Evolutionary conservation across 53 echinoderm and acorn worm genomes (phyloP).

Genomic region (Henricia sp.): DNA sequence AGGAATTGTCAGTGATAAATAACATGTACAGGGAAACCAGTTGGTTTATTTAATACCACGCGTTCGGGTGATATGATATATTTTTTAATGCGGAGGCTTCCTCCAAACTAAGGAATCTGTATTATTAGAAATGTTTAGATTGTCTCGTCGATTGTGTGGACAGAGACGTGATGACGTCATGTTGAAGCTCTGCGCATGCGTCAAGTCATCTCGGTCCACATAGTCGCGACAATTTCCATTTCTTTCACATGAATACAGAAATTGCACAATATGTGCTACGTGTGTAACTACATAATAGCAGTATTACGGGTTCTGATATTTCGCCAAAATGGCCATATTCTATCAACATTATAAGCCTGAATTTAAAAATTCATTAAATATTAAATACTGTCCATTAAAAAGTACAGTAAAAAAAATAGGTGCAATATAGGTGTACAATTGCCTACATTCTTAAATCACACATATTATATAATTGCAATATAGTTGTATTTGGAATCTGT

Average conservation of each 20-base stretch:
- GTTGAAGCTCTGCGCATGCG: no score
- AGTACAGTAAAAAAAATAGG: not conserved
- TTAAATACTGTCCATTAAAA: not conserved
- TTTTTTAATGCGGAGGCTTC: no score
- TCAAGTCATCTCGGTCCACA: no score
- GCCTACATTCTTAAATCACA: not conserved
- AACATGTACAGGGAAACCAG: no score
- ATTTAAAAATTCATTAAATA: not conserved
- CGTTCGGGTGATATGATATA: no score
- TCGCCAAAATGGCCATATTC: no score
- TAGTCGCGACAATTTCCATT: not conserved
- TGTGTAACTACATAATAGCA: not conserved
- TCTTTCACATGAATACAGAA: not conserved
- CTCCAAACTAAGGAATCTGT: no score
- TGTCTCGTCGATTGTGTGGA: no score
- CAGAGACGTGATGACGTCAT: no score
- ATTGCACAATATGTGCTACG: slow-evolving; percentile 26
- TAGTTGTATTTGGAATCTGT: not conserved
- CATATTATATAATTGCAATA: not conserved
- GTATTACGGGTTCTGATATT: not conserved
- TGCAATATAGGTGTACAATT: not conserved
- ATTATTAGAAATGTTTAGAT: no score
- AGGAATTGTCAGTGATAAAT: no score
- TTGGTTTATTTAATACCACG: no score
- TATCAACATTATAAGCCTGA: not conserved